Percentiles rank a stretch among this genome's conserved stretches.
Evolutionary conservation across 1,140 invertebrate species (phyloP).

Genomic region (Macrobrachium nipponense): DNA sequence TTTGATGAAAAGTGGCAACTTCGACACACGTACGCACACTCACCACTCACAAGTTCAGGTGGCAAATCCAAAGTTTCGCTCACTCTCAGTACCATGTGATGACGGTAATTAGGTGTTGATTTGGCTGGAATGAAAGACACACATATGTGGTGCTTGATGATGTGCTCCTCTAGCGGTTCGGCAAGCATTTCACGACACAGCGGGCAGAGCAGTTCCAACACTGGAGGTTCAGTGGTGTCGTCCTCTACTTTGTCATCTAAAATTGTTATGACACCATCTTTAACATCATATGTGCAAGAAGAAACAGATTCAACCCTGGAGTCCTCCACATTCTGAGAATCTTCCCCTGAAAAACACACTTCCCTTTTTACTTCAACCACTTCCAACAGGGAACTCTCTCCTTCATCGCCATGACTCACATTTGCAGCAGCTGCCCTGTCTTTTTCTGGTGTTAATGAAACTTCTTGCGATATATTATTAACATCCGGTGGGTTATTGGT

Average conservation of each 20-base stretch:
- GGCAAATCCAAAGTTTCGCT: conserved; percentile 7
- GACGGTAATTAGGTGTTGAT: conserved; percentile 3
- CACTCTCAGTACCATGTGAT: conserved; percentile 45
- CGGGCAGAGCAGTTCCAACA: conserved; percentile 6
- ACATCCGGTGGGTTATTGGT: too few species aligned
- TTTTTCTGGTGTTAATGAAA: too few species aligned
- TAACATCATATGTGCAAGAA: not conserved
- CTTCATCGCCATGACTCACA: too few species aligned
- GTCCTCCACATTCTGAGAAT: too few species aligned
- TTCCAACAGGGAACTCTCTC: too few species aligned
- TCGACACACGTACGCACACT: conserved; percentile 30
- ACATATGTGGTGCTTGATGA: conserved; percentile 36
- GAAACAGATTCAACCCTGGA: too few species aligned
- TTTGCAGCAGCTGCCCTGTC: too few species aligned
- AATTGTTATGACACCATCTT: not conserved
- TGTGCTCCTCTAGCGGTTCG: conserved; percentile 32
- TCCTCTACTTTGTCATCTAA: not conserved
- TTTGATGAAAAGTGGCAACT: conserved; percentile 32
- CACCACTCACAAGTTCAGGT: not conserved
- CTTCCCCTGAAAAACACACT: too few species aligned
- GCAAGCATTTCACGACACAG: conserved; percentile 7
- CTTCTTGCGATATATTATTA: too few species aligned
- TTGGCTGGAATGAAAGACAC: conserved; percentile 46
- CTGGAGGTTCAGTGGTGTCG: not conserved
- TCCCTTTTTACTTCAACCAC: too few species aligned